Conservation (phyloP, 1,140 invertebrate genomes). For the Plodia interpunctella region DNA sequence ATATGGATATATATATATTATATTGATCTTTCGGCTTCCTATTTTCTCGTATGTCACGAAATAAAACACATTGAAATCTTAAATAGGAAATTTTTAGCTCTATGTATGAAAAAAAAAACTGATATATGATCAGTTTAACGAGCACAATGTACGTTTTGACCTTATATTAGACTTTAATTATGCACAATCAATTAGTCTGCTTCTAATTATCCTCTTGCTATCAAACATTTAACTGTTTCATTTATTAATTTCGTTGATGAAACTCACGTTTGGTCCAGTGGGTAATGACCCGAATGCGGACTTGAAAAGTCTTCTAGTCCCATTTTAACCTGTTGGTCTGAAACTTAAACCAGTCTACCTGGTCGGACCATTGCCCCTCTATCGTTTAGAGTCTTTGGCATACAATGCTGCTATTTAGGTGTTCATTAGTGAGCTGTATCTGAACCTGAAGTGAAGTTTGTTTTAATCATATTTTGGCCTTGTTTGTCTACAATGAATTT, state of each 20-base stretch:
- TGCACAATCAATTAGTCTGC: background rate
- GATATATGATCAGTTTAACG: background rate
- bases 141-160: background rate
- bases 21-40: too few species aligned
- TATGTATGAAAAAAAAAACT: too few species aligned
- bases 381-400: background rate
- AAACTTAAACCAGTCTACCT: too few species aligned
- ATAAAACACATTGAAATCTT: too few species aligned
- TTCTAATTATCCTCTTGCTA: background rate
- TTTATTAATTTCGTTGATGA: slow-evolving; percentile 20
- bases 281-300: too few species aligned
- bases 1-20: too few species aligned
- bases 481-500: too few species aligned
- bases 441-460: slow-evolving; percentile 17
- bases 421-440: slow-evolving; percentile 34
- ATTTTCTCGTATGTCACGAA: too few species aligned
- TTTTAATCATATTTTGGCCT: slow-evolving; percentile 15
- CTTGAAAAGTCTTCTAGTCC: too few species aligned
- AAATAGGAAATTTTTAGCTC: too few species aligned
- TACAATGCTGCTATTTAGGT: slow-evolving; percentile 34
- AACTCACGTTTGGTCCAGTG: slow-evolving; percentile 10
- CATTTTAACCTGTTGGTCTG: too few species aligned
- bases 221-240: background rate
- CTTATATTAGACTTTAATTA: background rate
- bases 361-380: too few species aligned